Base-by-base conservation (phyloP, 37 sponge, comb jelly and placozoan genomes). In the Chondrosia reniformis region DNA sequence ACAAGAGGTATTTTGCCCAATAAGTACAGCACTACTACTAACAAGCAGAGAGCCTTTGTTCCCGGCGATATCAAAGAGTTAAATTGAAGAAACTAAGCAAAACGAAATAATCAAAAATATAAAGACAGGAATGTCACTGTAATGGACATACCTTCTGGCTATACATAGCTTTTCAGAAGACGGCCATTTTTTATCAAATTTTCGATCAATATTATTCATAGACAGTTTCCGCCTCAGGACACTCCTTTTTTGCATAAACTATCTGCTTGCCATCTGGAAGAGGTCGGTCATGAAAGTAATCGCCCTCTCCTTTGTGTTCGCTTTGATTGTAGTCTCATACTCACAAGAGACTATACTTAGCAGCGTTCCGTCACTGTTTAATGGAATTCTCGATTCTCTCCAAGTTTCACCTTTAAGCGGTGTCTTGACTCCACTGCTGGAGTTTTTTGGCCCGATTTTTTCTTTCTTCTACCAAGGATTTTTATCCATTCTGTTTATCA, bases 1-100 rank as follows among this genome's bases (percentile, higher is more conserved):
- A 89, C 81, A 28, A 66, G 25, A 9, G 90, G 87, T 22, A 86
- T 58, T 33, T 80, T 88, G 25, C 89, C 79, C n/a, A 88, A 46
- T 33, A 83, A 46, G 77, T 93, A 93, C 57, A 93, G 76, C n/a
- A 89, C 13, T 13, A 83, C 36, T 3, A 89, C 54, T 3, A 79
- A 7, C 25, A 42, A 71, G 76, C 78, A 93, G 57, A 93, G n/a
- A 25, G 57, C 76, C 45, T 83, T 85, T 21, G 89, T 63, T 0
- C 55, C 81, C 25, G 86, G 42, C 31, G 93, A 83, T 58, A 80
- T 72, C 65, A 79, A 75, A 52, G 74, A 56, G 17, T 79, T 33
- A 27, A 76, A 78, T 63, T 88, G 89, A 34, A 69, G 42, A 2
- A 69, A 8, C 43, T 69, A 13, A 7, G 28, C 61, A 13, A 13